Base-by-base conservation (phyloP, 2,113 vertebrate genomes). In the Cynocephalus volans region DNA sequence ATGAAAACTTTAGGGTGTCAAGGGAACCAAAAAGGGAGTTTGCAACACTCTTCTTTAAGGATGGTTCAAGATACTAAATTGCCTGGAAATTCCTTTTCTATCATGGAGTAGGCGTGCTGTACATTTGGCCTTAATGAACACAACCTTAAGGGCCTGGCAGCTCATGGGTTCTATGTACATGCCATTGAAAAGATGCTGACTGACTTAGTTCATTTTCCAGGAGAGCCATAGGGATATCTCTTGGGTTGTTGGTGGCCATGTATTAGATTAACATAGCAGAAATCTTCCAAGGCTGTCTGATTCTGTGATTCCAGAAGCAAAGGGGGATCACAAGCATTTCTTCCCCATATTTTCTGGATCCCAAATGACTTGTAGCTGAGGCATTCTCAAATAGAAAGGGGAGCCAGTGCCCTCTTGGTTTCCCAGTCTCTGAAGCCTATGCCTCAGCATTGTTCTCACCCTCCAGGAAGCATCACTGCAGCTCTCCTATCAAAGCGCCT, bases 21-120 rank as follows among this genome's bases (percentile, higher is more conserved):
- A 93, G 80, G 75, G 75, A 95, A 96, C 0, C 0, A 75, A 91
- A 45, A 14, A 60, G 21, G 64, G 7, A 95, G 26, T 89, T 70
- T 95, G 80, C 73, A 93, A 89, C 73, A 88, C 90, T 90, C 56
- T 95, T 96, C 62, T 92, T 96, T 31, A 24, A 15, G 50, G 50
- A 7, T 72, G 92, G 62, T 77, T 96, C 60, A 67, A 81, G 93
- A 95, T 81, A 77, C 10, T 75, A 64, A 72, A 26, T 60, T 67
- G 31, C 52, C 52, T 93, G 64, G 41, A 58, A 90, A 36, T 31
- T 41, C 28, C 56, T 77, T 97, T 86, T 81, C 64, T 62, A 18
- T 50, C 54, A 65, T 58, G 33, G 9, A 83, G 21, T 64, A 87
- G 48, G 56, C 24, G 18, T 18, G 5, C 33, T 41, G 41, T 26